Evolutionary conservation across 2,113 vertebrate species (phyloP).

Genomic region (Craseonycteris thonglongyai): DNA sequence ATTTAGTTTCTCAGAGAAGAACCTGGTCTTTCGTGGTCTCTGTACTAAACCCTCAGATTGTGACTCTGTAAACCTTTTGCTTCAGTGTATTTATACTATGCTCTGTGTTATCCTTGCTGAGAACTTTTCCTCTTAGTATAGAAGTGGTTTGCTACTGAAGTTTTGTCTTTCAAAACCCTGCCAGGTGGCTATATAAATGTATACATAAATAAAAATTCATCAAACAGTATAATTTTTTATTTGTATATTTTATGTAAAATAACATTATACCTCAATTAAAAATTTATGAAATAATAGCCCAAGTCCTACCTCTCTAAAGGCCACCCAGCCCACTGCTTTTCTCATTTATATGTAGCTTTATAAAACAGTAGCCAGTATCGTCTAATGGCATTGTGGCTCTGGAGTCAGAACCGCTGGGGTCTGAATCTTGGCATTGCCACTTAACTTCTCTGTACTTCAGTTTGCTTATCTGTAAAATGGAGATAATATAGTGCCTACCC

Average conservation of each 20-base stretch:
- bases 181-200: background rate
- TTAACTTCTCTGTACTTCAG: background rate
- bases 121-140: background rate
- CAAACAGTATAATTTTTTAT: background rate
- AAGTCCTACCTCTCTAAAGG: background rate
- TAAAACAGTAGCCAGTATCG: background rate
- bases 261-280: background rate
- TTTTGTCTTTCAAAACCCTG: background rate
- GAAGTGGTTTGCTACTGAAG: background rate
- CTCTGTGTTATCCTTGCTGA: background rate
- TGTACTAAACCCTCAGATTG: background rate
- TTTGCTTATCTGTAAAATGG: conserved; percentile 4
- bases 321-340: background rate
- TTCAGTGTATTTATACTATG: background rate
- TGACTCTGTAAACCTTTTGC: background rate
- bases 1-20: conserved; percentile 16
- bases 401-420: background rate
- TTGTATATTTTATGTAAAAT: background rate
- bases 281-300: background rate
- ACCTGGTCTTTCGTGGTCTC: background rate
- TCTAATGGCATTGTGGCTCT: background rate
- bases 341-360: background rate
- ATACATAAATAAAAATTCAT: background rate
- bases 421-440: background rate
- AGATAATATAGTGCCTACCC: background rate